A percentile compares a stretch with the other conserved stretches of the same genome.
Evolutionary conservation across 2,113 vertebrate species (phyloP).

Genomic region (Cheilinus undulatus): DNA sequence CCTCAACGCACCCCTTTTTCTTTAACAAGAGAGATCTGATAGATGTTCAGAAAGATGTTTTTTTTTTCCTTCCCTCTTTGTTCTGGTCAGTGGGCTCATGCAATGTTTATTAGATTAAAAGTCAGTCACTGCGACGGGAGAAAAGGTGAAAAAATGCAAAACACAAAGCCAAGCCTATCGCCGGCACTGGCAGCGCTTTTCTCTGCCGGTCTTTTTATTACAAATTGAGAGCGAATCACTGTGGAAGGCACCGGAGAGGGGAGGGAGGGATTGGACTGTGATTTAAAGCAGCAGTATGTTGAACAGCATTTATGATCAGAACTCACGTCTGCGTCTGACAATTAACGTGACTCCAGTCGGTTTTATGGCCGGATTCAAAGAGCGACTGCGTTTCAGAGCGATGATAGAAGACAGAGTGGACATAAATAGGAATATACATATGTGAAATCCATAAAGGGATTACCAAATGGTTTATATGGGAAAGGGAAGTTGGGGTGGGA

Average conservation of each 20-base stretch:
- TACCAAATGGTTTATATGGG: constrained; percentile 65
- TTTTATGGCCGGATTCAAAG: constrained; percentile 81
- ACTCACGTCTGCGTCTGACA: constrained; percentile 79
- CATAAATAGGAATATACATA: constrained; percentile 77
- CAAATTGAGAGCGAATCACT: constrained; percentile 81
- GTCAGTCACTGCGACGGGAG: constrained; percentile 76
- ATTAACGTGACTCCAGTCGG: constrained; percentile 80
- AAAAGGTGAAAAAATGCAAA: constrained; percentile 74
- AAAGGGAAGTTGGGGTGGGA: constrained; percentile 63
- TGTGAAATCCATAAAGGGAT: constrained; percentile 77
- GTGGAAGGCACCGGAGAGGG: constrained; percentile 70
- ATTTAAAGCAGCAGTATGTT: constrained; percentile 81
- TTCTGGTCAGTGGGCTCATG: constrained; percentile 79
- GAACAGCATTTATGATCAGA: constrained; percentile 82
- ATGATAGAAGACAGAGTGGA: constrained; percentile 75
- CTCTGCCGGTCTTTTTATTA: constrained; percentile 79
- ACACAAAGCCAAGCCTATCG: constrained; percentile 69
- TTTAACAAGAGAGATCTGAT: constrained; percentile 78
- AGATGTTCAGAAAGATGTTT: constrained; percentile 76
- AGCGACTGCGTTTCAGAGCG: constrained; percentile 72
- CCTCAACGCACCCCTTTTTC: constrained; percentile 13
- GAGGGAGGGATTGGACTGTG: constrained; percentile 72
- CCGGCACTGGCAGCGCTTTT: constrained; percentile 43
- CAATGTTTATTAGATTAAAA: constrained; percentile 85
- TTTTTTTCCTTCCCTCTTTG: constrained; percentile 64